Percentiles rank a stretch among this genome's conserved stretches.
Evolutionary conservation across 2,888 invertebrate genomes (phyloP).

Genomic region (Heliconius ismenius): DNA sequence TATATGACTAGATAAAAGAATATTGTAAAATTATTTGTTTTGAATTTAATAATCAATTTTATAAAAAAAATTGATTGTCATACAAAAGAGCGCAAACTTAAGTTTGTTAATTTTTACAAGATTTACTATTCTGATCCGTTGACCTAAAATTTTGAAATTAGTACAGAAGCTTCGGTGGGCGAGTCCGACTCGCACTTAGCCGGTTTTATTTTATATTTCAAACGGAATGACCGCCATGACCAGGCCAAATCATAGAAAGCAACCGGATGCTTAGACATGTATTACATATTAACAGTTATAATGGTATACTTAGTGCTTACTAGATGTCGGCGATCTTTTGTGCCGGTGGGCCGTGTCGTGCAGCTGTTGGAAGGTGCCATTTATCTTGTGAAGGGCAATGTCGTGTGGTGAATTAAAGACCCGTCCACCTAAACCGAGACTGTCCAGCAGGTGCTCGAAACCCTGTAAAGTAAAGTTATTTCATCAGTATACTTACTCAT

Average conservation of each 20-base stretch:
- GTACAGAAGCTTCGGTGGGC: too few relatives aligned
- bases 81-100: too few relatives aligned
- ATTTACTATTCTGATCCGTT: too few relatives aligned
- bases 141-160: too few relatives aligned
- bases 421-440: slow-evolving; percentile 84
- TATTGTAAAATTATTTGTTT: not conserved
- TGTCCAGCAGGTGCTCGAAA: slow-evolving; percentile 85
- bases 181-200: too few relatives aligned
- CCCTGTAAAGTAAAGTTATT: slow-evolving; percentile 69
- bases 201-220: too few relatives aligned
- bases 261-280: not conserved
- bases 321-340: slow-evolving; percentile 60
- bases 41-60: too few relatives aligned
- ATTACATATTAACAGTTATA: slow-evolving; percentile 1
- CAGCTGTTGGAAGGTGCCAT: slow-evolving; percentile 77
- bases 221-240: not conserved
- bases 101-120: too few relatives aligned
- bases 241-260: not conserved
- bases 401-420: slow-evolving; percentile 82
- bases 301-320: slow-evolving; percentile 45
- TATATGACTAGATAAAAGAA: not conserved
- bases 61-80: too few relatives aligned
- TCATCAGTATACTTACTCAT: not conserved
- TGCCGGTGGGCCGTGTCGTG: slow-evolving; percentile 79
- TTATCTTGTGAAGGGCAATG: slow-evolving; percentile 76